Conservation (phyloP, 2,113 vertebrate genomes). For the Centrocercus urophasianus region DNA sequence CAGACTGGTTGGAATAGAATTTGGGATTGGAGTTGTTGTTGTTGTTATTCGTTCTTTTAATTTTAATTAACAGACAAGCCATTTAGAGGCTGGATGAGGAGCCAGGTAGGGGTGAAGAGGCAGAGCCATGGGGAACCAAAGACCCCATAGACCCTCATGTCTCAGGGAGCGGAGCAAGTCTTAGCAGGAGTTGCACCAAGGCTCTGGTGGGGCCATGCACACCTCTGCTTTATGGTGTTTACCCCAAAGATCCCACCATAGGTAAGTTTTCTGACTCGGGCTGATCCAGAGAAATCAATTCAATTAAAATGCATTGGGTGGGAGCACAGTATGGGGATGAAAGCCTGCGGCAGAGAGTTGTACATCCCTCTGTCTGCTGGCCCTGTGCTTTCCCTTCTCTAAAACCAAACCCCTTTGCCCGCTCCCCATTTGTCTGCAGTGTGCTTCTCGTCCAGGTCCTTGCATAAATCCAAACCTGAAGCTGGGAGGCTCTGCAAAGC, state of each 20-base stretch:
- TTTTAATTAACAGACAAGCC: background rate
- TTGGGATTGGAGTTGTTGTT: background rate
- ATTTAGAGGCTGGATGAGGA: background rate
- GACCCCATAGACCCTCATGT: background rate
- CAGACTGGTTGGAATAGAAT: conserved; percentile 6
- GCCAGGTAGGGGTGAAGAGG: background rate
- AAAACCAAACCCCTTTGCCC: background rate
- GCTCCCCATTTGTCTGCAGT: background rate
- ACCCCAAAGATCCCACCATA: fast-evolving
- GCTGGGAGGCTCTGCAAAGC: background rate
- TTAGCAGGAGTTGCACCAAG: background rate
- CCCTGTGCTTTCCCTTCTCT: fast-evolving
- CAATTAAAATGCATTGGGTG: background rate
- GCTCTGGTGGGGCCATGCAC: fast-evolving
- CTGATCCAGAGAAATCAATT: background rate
- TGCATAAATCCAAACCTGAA: background rate
- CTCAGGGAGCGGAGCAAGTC: background rate
- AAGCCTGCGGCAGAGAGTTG: background rate
- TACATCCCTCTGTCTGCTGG: background rate
- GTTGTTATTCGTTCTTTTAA: background rate
- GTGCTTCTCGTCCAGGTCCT: background rate
- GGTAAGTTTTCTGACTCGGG: background rate
- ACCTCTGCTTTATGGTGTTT: background rate
- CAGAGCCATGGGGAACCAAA: fast-evolving
- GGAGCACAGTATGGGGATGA: fast-evolving